These are phyloP conservation scores for Trachythela sp. DNA, from an alignment of 64 coral and sea anemone species.

Conservation along the genomic window DNA sequence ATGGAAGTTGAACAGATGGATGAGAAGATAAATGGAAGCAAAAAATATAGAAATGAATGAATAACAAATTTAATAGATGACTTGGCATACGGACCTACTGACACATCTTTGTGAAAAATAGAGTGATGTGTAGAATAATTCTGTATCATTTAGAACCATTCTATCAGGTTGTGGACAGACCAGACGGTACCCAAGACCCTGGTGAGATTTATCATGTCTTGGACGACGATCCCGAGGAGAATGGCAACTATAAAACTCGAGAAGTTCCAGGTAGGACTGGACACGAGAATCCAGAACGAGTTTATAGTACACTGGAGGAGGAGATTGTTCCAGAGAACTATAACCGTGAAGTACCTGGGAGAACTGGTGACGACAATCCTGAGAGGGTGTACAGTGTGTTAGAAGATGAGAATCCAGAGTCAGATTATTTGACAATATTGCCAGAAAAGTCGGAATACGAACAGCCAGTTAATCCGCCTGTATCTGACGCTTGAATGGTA, in stretches of 20 bases:
- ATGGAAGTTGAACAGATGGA: too few species aligned
- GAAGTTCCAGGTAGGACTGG: neutral
- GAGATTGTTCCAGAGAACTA: neutral
- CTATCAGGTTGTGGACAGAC: neutral
- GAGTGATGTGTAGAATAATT: neutral
- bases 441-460: neutral
- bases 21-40: too few species aligned
- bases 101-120: neutral
- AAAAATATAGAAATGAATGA: too few species aligned
- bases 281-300: neutral
- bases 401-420: neutral
- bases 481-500: neutral
- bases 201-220: neutral
- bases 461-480: neutral
- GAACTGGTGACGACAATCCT: neutral
- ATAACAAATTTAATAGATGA: too few species aligned
- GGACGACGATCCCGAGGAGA: neutral
- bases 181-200: neutral
- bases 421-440: neutral
- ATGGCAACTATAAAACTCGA: neutral
- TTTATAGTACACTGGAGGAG: neutral
- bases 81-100: too few species aligned
- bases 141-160: neutral
- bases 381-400: neutral
- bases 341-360: neutral